A percentile compares a stretch with the other conserved stretches of the same genome.
Conservation (phyloP, 1,140 invertebrate species). For the Adoxophyes honmai region DNA sequence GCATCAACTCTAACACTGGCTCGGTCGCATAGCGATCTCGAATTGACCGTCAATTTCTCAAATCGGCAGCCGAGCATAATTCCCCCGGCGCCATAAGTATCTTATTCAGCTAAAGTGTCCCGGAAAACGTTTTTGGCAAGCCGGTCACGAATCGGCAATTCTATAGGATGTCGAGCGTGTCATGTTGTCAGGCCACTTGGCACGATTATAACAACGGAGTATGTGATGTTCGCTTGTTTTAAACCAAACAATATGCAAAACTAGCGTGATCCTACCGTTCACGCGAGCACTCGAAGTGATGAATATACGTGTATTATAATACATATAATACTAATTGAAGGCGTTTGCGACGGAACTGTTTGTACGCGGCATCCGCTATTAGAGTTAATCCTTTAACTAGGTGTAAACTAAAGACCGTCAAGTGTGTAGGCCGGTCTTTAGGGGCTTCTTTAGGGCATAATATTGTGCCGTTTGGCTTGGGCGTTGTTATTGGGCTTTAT, state of each 20-base stretch:
- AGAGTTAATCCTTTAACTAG: background rate
- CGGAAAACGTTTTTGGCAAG: slow-evolving; percentile 1
- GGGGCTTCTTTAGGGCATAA: slow-evolving; percentile 1
- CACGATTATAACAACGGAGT: background rate
- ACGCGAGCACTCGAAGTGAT: no score
- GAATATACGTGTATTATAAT: no score
- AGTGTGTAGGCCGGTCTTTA: background rate
- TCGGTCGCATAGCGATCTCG: background rate
- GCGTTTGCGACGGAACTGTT: background rate
- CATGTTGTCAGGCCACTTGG: slow-evolving; percentile 9
- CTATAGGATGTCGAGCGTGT: slow-evolving; percentile 15
- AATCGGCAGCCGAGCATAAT: background rate
- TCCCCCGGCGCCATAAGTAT: slow-evolving; percentile 2
- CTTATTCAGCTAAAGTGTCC: slow-evolving; percentile 14
- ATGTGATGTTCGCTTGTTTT: slow-evolving; percentile 6
- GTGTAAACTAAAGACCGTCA: background rate
- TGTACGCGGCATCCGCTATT: background rate
- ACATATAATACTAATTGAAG: background rate
- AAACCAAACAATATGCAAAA: no score
- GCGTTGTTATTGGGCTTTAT: no score
- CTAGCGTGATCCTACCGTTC: no score
- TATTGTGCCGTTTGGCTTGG: no score
- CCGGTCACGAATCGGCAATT: slow-evolving; percentile 13
- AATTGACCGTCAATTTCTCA: background rate
- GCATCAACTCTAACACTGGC: no score